phyloP scores from a whole-genome alignment of 2,888 invertebrate species.

The Mesoligia furuncula region DNA sequence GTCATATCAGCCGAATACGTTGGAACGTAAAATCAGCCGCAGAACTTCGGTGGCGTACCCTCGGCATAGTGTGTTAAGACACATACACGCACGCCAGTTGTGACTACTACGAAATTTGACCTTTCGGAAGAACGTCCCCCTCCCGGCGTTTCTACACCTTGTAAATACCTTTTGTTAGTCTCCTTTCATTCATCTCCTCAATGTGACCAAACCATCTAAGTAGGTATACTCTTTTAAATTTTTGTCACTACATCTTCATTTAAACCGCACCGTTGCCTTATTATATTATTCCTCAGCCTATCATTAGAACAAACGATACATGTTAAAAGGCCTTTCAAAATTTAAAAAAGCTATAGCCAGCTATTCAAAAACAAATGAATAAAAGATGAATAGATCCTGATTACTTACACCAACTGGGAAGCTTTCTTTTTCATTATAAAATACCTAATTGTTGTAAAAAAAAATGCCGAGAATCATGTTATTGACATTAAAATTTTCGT shows the following conservation, averaged over 20 bases:
- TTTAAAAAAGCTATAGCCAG: neutral
- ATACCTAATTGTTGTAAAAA: neutral
- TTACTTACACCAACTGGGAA: neutral
- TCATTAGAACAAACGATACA: neutral
- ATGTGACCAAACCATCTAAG: neutral
- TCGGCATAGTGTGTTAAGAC: too few species aligned
- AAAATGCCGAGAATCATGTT: neutral
- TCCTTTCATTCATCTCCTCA: neutral
- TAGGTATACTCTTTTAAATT: neutral
- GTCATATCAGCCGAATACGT: too few species aligned
- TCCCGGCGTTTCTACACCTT: neutral
- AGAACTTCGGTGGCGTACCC: too few species aligned
- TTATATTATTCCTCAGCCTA: neutral
- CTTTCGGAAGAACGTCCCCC: neutral
- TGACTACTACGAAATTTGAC: neutral
- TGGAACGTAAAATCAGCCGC: too few species aligned
- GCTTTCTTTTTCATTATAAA: neutral
- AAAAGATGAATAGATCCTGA: neutral
- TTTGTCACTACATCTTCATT: neutral
- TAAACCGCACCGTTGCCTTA: neutral
- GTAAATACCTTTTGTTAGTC: neutral
- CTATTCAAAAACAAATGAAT: neutral
- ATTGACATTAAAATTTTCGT: neutral
- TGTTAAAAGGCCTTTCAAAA: neutral
- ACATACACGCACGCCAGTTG: neutral